These are phyloP conservation scores for Eulithis testata DNA, from an alignment of 2,888 invertebrate genomes.

Conservation along the genomic window DNA sequence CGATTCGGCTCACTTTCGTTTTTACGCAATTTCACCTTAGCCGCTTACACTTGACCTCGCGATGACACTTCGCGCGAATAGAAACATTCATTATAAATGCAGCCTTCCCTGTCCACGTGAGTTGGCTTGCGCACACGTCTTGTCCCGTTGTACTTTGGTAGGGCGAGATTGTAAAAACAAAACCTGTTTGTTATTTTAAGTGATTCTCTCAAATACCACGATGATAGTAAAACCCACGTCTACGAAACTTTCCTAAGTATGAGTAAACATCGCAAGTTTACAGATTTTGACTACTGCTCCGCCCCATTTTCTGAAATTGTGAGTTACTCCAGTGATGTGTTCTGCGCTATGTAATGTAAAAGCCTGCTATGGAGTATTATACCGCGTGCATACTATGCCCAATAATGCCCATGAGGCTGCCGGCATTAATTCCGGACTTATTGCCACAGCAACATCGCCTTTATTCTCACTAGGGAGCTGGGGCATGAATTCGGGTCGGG, in stretches of 20 bases:
- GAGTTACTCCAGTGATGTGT: background rate
- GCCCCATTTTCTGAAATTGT: background rate
- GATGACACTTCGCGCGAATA: constrained; percentile 52
- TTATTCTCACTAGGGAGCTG: too few species aligned
- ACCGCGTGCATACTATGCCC: too few species aligned
- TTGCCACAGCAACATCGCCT: too few species aligned
- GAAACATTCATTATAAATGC: constrained; percentile 42
- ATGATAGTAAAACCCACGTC: too few species aligned
- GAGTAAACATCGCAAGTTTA: background rate
- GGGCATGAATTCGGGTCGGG: too few species aligned
- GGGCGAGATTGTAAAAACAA: too few species aligned
- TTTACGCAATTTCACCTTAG: constrained; percentile 80
- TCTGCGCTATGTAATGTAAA: constrained; percentile 2
- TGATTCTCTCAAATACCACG: too few species aligned
- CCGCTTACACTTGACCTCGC: constrained; percentile 81
- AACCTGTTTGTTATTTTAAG: too few species aligned
- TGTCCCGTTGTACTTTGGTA: background rate
- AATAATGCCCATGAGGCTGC: too few species aligned
- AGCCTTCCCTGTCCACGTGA: constrained; percentile 37
- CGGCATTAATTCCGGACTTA: too few species aligned
- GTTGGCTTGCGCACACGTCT: constrained; percentile 18
- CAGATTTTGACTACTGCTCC: background rate
- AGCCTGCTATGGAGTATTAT: constrained; percentile 12
- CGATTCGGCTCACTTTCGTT: constrained; percentile 78
- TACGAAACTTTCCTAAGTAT: too few species aligned